Percentiles rank a stretch among this genome's conserved stretches.
These are phyloP conservation scores for Gryllus longicercus DNA, from an alignment of 2,888 invertebrate genomes.

Conservation along the genomic window DNA sequence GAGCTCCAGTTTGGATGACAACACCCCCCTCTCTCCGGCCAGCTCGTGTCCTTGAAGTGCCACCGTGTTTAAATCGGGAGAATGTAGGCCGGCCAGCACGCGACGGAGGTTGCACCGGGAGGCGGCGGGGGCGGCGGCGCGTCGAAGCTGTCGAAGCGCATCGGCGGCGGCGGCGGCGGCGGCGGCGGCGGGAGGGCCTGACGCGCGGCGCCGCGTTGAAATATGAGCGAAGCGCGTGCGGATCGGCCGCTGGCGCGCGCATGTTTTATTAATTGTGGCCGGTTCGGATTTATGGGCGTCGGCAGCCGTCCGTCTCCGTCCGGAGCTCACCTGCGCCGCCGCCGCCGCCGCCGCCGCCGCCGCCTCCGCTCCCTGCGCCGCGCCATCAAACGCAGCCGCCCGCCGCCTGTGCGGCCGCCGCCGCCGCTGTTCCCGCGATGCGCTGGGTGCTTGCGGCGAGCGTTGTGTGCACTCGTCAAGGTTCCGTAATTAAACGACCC, in stretches of 20 bases:
- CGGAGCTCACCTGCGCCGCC: not conserved
- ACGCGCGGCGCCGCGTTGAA: not conserved
- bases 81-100: not conserved
- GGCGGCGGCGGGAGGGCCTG: not conserved
- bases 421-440: too few relatives aligned
- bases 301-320: not conserved
- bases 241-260: not conserved
- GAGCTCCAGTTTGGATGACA: too few relatives aligned
- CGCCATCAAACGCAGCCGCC: too few relatives aligned
- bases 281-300: not conserved
- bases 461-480: too few relatives aligned
- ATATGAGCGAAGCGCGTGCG: constrained; percentile 17
- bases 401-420: too few relatives aligned
- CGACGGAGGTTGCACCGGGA: not conserved
- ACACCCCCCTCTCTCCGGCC: too few relatives aligned
- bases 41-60: too few relatives aligned
- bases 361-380: too few relatives aligned
- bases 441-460: too few relatives aligned
- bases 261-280: constrained; percentile 10
- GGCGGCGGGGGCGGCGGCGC: not conserved
- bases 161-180: not conserved
- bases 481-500: too few relatives aligned
- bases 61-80: too few relatives aligned
- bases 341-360: not conserved
- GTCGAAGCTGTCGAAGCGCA: not conserved